Percentiles rank a stretch among this genome's conserved stretches.
Conservation (phyloP, 2,888 invertebrate species). For the Plemyria rubiginata region DNA sequence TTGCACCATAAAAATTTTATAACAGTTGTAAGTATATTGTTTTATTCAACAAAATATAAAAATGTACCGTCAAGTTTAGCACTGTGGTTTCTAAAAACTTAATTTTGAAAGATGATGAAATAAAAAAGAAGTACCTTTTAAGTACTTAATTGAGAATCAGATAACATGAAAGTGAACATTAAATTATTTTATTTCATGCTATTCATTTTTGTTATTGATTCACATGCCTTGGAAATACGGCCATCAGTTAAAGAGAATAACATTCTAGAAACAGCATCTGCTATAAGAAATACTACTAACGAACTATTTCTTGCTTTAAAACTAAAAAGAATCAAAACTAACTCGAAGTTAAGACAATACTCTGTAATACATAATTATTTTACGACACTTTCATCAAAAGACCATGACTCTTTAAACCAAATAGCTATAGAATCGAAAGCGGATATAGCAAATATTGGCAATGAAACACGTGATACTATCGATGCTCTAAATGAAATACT, state of each 20-base stretch:
- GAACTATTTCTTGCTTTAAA: slow-evolving; percentile 55
- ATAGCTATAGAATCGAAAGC: slow-evolving; percentile 54
- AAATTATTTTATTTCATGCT: slow-evolving; percentile 33
- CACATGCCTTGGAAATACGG: slow-evolving; percentile 47
- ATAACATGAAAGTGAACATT: slow-evolving; percentile 25
- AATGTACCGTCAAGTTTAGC: not conserved
- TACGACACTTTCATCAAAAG: slow-evolving; percentile 53
- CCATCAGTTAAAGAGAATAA: slow-evolving; percentile 46
- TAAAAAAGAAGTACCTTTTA: not conserved
- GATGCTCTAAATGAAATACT: slow-evolving; percentile 58
- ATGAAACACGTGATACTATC: slow-evolving; percentile 49
- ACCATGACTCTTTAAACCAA: slow-evolving; percentile 54
- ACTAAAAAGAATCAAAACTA: slow-evolving; percentile 45
- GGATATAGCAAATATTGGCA: slow-evolving; percentile 49
- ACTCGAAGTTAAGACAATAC: slow-evolving; percentile 52
- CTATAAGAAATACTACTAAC: slow-evolving; percentile 54
- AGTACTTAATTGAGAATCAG: not conserved
- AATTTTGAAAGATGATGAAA: not conserved
- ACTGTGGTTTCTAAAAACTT: not conserved
- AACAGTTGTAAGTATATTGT: not conserved
- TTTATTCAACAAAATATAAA: no score
- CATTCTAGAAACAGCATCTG: slow-evolving; percentile 48
- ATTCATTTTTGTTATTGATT: slow-evolving; percentile 26
- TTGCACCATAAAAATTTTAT: slow-evolving; percentile 18
- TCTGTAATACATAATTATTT: slow-evolving; percentile 60